Evolutionary conservation across 2,113 vertebrate genomes (phyloP).

Genomic region (Mesitornis unicolor): DNA sequence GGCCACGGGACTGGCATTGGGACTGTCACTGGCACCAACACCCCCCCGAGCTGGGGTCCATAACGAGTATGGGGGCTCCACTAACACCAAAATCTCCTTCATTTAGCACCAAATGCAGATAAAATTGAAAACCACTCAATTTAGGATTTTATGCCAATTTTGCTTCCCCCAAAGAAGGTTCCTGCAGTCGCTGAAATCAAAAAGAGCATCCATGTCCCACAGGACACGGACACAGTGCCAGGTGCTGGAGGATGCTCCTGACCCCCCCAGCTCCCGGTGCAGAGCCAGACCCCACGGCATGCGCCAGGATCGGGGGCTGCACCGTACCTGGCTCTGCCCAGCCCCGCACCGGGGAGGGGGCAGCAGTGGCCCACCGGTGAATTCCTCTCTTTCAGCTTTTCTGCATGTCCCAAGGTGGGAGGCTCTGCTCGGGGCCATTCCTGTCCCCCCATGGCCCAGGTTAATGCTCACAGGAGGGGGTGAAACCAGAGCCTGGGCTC

Average conservation of each 20-base stretch:
- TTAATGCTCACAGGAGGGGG: not conserved
- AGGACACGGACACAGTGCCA: fast-evolving
- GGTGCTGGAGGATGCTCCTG: not conserved
- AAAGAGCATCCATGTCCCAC: fast-evolving
- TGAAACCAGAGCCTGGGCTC: slow-evolving; percentile 34
- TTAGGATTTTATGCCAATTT: not conserved
- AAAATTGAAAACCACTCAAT: not conserved
- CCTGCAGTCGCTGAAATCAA: not conserved
- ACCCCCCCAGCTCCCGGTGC: fast-evolving
- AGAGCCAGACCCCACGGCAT: not conserved
- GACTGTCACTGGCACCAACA: not conserved
- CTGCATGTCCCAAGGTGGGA: not conserved
- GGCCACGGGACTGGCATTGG: not conserved
- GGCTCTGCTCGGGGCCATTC: not conserved
- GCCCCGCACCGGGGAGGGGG: not conserved
- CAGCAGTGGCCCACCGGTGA: not conserved
- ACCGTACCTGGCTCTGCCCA: slow-evolving; percentile 25
- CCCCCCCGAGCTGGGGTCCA: not conserved
- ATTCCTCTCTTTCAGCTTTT: slow-evolving; percentile 3
- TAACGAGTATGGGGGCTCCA: fast-evolving
- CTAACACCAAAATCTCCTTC: fast-evolving
- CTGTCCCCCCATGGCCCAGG: not conserved
- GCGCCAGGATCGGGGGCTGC: slow-evolving; percentile 8
- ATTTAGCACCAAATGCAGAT: not conserved
- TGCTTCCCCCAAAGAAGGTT: not conserved